These are phyloP conservation scores for Cepaea hortensis DNA, from an alignment of 2,888 invertebrate species.

Conservation along the genomic window DNA sequence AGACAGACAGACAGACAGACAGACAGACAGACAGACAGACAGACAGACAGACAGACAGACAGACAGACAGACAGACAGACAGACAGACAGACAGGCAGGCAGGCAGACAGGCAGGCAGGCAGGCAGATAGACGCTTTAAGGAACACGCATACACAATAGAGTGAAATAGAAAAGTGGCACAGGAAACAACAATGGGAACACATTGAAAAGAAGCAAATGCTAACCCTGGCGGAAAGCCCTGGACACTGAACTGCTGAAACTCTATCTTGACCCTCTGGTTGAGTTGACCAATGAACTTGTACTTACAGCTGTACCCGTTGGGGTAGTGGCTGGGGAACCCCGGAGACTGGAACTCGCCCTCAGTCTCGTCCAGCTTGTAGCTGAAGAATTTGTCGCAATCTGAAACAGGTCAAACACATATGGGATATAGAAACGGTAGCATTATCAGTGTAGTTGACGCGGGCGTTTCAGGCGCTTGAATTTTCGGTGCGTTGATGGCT, in stretches of 20 bases:
- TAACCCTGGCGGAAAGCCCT: constrained; percentile 96
- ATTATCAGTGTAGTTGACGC: too few relatives aligned
- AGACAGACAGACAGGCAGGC: too few relatives aligned
- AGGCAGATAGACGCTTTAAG: too few relatives aligned
- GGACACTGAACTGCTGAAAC: constrained; percentile 91
- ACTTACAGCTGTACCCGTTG: constrained; percentile 79
- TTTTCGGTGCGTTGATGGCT: too few relatives aligned
- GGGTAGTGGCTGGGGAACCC: constrained; percentile 69
- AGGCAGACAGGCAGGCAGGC: too few relatives aligned
- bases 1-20: constrained; percentile 6
- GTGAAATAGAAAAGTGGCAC: not conserved
- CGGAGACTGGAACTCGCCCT: constrained; percentile 70
- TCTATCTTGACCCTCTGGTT: constrained; percentile 93
- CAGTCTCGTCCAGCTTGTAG: constrained; percentile 51
- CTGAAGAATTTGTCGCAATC: constrained; percentile 66
- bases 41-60: constrained; percentile 14
- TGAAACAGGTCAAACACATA: constrained; percentile 41
- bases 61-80: too few relatives aligned
- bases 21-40: constrained; percentile 16
- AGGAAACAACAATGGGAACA: too few relatives aligned
- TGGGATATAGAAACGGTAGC: too few relatives aligned
- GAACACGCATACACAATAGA: too few relatives aligned
- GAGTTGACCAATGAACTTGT: constrained; percentile 91
- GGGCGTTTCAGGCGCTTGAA: too few relatives aligned
- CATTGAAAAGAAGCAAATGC: constrained; percentile 70